These are phyloP conservation scores for Strigops habroptila DNA, from an alignment of 2,113 vertebrate genomes.

Conservation along the genomic window DNA sequence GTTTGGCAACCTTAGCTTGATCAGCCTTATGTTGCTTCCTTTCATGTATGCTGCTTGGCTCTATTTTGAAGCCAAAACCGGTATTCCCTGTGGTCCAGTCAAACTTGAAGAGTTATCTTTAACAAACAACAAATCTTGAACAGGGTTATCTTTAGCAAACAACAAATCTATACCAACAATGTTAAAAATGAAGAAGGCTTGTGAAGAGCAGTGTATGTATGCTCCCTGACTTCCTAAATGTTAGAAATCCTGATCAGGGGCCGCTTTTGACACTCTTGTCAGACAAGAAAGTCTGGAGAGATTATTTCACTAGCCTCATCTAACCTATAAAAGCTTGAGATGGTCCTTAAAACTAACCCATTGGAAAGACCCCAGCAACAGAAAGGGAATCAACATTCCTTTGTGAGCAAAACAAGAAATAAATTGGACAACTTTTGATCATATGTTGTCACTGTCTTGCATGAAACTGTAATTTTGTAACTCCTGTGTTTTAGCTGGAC, in stretches of 20 bases:
- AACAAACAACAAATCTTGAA: neutral
- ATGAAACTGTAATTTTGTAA: conserved; percentile 30
- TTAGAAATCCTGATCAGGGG: neutral
- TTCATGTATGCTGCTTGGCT: neutral
- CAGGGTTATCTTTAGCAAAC: neutral
- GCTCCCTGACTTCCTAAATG: neutral
- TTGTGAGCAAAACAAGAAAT: neutral
- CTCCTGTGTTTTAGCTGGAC: neutral
- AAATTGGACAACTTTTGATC: neutral
- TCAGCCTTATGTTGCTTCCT: neutral
- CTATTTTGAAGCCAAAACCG: neutral
- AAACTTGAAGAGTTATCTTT: neutral
- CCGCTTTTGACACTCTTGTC: neutral
- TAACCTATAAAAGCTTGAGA: neutral
- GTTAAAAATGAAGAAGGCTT: neutral
- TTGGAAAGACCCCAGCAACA: neutral
- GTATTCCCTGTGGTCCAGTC: neutral
- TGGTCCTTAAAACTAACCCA: neutral
- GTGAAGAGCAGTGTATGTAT: neutral
- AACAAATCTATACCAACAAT: neutral
- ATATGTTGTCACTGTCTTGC: conserved; percentile 4
- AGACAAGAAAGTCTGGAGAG: neutral
- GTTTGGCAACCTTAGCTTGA: neutral
- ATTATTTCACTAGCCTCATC: neutral
- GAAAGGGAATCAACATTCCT: neutral